Evolutionary conservation across 2,113 vertebrate genomes (phyloP), one percentile per base, ranked within the genome.

Genomic region (Otolemur garnettii): DNA sequence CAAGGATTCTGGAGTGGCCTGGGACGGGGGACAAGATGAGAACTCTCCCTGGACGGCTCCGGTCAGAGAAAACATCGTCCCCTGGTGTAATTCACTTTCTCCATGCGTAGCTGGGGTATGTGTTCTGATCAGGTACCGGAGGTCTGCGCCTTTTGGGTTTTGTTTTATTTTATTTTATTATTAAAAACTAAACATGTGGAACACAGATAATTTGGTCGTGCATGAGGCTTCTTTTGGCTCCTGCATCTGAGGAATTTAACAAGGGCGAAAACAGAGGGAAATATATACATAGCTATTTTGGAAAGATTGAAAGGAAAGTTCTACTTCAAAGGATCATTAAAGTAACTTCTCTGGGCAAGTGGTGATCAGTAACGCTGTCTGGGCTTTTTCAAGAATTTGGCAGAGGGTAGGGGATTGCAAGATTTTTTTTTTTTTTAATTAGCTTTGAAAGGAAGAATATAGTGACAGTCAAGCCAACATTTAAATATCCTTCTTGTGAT

Each of bases 151-250:
- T 97, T 94, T 94, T 82, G 85, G 95, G 91, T 88, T 95, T 96
- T 60, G 60, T 96, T 95, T 94, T 60, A 90, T 87, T 96, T 96
- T 97, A 66, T 98, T 98, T 97, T 97, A 98, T 97, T 96, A 97
- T 98, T 97, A 96, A 97, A 98, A 98, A 89, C 95, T 93, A 97
- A 97, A 98, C 98, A 98, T 98, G 98, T 98, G 98, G 98, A 97
- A 97, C 0, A 71, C 98, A 98, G 98, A 98, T 98, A 98, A 98
- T 18, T 97, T 96, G 86, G 93, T 96, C 66, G 86, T 33, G 85
- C 94, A 96, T 59, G 97, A 97, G 96, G 90, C 95, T 97, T 97
- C 95, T 96, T 94, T 82, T 96, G 95, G 90, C 96, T 85, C 95
- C 97, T 90, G 97, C 97, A 97, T 98, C 97, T 98, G 96, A 59